Evolutionary conservation across 2,113 vertebrate genomes (phyloP).

Genomic region (Bucco capensis): DNA sequence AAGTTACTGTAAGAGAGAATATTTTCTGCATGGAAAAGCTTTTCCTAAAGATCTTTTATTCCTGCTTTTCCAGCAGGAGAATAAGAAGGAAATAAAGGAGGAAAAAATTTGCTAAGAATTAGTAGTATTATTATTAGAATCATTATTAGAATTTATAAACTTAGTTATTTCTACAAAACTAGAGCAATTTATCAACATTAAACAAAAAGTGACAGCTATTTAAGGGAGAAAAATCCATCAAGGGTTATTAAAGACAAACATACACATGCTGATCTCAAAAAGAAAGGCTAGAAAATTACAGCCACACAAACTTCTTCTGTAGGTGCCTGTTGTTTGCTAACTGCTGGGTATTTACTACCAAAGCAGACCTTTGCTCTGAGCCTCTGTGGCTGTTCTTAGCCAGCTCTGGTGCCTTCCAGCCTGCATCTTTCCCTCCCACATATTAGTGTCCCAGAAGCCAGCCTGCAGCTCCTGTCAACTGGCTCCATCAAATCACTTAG

Average conservation of each 20-base stretch:
- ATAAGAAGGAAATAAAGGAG: background rate
- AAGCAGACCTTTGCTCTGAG: background rate
- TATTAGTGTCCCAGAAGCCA: background rate
- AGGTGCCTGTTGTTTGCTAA: background rate
- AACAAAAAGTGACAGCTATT: background rate
- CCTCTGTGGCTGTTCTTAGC: background rate
- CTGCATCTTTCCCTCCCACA: too few species aligned
- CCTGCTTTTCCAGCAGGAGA: background rate
- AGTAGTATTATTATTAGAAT: too few species aligned
- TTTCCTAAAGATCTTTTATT: background rate
- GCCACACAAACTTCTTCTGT: background rate
- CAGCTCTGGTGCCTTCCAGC: background rate
- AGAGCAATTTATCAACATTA: background rate
- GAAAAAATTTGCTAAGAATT: background rate
- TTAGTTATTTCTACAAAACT: background rate
- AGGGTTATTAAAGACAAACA: background rate
- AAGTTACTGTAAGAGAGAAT: background rate
- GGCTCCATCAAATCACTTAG: background rate
- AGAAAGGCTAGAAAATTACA: background rate
- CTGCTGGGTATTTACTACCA: background rate
- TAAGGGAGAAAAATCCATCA: background rate
- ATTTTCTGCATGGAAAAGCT: background rate
- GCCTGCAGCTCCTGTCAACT: background rate
- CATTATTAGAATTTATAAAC: background rate
- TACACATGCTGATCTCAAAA: background rate